Evolutionary conservation across 2,888 invertebrate species (phyloP).

Genomic region (Tanypteryx hageni): DNA sequence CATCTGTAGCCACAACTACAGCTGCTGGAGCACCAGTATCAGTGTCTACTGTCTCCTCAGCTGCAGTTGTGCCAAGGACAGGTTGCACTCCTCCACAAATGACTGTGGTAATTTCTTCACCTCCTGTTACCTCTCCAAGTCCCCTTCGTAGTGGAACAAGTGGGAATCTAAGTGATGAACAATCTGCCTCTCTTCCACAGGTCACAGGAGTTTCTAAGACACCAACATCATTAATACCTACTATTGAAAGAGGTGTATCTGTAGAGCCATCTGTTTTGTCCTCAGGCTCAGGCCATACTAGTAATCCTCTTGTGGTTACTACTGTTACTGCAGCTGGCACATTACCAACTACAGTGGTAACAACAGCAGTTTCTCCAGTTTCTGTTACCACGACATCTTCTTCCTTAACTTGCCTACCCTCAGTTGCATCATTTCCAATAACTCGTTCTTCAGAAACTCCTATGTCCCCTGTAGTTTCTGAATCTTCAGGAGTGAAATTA

Average conservation of each 20-base stretch:
- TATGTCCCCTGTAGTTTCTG: background rate
- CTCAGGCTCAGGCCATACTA: conserved; percentile 29
- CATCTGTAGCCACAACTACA: conserved; percentile 56
- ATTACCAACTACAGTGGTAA: conserved; percentile 49
- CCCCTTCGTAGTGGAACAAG: conserved; percentile 35
- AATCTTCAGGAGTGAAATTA: background rate
- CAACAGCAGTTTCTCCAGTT: conserved; percentile 47
- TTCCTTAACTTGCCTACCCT: conserved; percentile 44
- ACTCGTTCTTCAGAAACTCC: conserved; percentile 37
- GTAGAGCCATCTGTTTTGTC: conserved; percentile 47
- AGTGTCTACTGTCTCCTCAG: conserved; percentile 52
- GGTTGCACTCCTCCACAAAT: conserved; percentile 60
- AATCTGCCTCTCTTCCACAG: conserved; percentile 5
- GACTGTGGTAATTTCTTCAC: conserved; percentile 42
- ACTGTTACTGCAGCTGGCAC: conserved; percentile 57
- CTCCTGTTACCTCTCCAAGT: conserved; percentile 45
- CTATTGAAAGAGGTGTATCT: background rate
- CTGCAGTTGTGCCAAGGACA: conserved; percentile 60
- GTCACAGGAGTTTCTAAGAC: background rate
- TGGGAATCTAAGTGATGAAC: conserved; percentile 52
- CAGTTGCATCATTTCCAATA: conserved; percentile 24
- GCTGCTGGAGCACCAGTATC: conserved; percentile 55
- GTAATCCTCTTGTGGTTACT: conserved; percentile 41
- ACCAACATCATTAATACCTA: background rate
- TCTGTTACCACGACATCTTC: conserved; percentile 55